Evolutionary conservation across 2,113 vertebrate species (phyloP).

Genomic region (Cisticola juncidis): DNA sequence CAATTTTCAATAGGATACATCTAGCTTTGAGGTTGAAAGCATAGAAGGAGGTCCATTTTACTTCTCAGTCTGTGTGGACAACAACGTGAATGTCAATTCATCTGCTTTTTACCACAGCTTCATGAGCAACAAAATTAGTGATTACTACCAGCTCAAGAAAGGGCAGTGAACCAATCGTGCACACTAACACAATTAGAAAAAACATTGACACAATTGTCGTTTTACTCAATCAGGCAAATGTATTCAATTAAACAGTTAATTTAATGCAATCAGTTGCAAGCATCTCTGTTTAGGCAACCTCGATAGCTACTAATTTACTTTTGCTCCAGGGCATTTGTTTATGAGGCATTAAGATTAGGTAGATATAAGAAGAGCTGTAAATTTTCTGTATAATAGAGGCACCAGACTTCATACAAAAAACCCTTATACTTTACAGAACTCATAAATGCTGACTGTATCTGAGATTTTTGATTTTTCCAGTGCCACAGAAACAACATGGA

Average conservation of each 20-base stretch:
- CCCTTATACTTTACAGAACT: background rate
- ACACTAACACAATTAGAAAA: background rate
- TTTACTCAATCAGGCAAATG: conserved; percentile 8
- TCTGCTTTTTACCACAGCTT: background rate
- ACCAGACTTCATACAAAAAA: background rate
- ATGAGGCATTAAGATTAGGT: background rate
- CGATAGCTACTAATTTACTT: background rate
- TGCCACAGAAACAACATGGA: background rate
- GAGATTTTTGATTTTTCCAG: background rate
- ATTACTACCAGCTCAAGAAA: background rate
- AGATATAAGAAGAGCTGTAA: background rate
- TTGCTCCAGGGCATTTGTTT: background rate
- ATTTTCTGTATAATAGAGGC: background rate
- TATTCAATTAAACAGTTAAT: conserved; percentile 27
- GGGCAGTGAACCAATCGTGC: background rate
- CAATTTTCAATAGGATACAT: background rate
- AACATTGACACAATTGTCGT: background rate
- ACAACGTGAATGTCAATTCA: background rate
- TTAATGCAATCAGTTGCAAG: background rate
- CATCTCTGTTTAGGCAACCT: background rate
- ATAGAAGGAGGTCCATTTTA: background rate
- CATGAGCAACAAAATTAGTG: background rate
- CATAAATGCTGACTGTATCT: background rate
- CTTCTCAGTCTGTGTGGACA: background rate
- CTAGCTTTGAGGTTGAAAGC: background rate